phyloP scores from a whole-genome alignment of 2,113 vertebrate genomes.

The Onychorhynchus coronatus region DNA sequence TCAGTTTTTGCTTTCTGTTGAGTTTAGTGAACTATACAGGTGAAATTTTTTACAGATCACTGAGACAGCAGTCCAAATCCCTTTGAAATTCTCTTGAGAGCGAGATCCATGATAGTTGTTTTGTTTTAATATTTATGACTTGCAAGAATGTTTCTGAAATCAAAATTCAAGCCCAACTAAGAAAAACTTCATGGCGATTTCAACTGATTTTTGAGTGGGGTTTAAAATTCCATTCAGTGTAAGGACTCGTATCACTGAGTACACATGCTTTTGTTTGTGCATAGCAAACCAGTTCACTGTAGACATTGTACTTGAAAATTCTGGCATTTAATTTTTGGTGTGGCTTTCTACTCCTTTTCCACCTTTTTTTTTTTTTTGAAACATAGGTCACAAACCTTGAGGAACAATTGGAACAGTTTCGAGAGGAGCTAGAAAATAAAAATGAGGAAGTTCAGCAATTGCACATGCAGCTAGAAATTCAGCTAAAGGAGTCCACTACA shows the following conservation, averaged over 20 bases:
- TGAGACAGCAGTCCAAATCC: not conserved
- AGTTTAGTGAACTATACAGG: not conserved
- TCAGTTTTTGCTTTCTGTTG: not conserved
- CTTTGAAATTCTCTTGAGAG: not conserved
- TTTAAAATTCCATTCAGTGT: not conserved
- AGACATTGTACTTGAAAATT: not conserved
- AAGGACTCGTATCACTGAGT: not conserved
- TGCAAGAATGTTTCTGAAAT: not conserved
- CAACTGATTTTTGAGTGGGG: not conserved
- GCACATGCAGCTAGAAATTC: conserved; percentile 98
- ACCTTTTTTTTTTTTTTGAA: conserved; percentile 42
- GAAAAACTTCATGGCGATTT: not conserved
- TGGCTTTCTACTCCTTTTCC: not conserved
- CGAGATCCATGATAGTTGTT: not conserved
- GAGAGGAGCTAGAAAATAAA: conserved; percentile 97
- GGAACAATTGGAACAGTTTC: conserved; percentile 96
- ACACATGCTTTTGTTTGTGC: not conserved
- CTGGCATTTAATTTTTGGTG: not conserved
- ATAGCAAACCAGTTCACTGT: not conserved
- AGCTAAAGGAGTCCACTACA: conserved; percentile 88
- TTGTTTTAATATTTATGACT: not conserved
- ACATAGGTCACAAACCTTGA: conserved; percentile 91
- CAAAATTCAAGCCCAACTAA: not conserved
- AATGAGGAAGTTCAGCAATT: conserved; percentile 96
- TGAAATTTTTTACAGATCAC: not conserved